Evolutionary conservation across 2,888 invertebrate genomes (phyloP), one percentile per base, ranked within the genome.

Genomic region (Geophilus truncorum): DNA sequence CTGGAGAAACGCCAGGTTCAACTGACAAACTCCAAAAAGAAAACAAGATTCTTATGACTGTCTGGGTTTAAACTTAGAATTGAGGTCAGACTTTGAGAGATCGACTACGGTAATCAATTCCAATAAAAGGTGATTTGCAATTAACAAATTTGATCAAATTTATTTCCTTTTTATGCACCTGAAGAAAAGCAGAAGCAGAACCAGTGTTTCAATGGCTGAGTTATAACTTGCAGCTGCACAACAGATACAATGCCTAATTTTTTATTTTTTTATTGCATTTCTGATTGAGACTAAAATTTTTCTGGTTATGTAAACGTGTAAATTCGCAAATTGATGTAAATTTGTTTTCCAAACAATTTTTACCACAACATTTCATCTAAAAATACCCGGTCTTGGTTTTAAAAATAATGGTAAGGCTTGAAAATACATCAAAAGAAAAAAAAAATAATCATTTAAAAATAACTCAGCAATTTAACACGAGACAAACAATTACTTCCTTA

Each of bases 21-120:
- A 25, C 62, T 62, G 62, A 62, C 62, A 62, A 45, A 62, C 62
- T 23, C 21, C 10, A 23, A 25, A 62, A 62, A 62, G 25, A 62
- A 62, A 62, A 28, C 62, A 62, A 62, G 62, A 62, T 62, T 62
- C 62, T 62, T 62, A 62, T 15, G 62, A 62, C 62, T 62, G 62
- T 62, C 62, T 62, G 62, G 62, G 62, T 62, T 62, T 62, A 62
- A 62, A 62, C 62, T 62, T 62, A 62, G 62, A 62, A 62, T 25
- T 25, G 62, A 62, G 62, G 62, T 62, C 62, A 62, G 62, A 23
- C 23, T 62, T 62, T 62, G 12, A n/a, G 23, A 62, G 9, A 62
- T 62, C 25, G 62, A 62, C 62, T 23, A 9, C 12, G 18, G 15
- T 62, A 62, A 62, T 62, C 25, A 62, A 23, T 25, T 62, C 6